Percentiles rank a stretch among this genome's conserved stretches.
phyloP scores from a whole-genome alignment of 2,113 vertebrate genomes.

The Eulacestoma nigropectus region DNA sequence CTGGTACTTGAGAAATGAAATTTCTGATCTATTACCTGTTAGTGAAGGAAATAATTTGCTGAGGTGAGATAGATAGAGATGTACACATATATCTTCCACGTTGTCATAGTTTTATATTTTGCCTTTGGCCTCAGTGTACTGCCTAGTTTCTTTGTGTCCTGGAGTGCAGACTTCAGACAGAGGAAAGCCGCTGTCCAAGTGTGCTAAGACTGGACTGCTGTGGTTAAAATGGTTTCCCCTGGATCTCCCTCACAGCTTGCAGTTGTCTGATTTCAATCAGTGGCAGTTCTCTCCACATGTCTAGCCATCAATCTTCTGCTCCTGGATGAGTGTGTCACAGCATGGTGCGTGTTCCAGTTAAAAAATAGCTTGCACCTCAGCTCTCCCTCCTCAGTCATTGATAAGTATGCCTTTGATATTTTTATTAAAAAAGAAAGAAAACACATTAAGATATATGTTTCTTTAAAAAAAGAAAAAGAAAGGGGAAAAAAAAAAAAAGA shows the following conservation, averaged over 20 bases:
- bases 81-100: background rate
- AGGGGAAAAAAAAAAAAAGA: background rate
- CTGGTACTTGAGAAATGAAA: background rate
- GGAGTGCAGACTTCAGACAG: constrained; percentile 35
- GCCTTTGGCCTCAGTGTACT: background rate
- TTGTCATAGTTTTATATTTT: background rate
- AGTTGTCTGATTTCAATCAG: constrained; percentile 86
- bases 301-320: constrained; percentile 80
- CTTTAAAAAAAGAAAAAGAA: background rate
- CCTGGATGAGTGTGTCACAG: constrained; percentile 76
- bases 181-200: constrained; percentile 58
- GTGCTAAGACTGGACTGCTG: constrained; percentile 63
- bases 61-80: constrained; percentile 20
- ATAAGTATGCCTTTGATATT: constrained; percentile 74
- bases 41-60: constrained; percentile 42
- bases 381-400: constrained; percentile 61
- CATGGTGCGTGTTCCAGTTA: constrained; percentile 74
- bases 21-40: background rate
- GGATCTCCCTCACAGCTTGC: constrained; percentile 74
- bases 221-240: constrained; percentile 74
- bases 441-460: constrained; percentile 60
- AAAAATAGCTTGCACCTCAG: constrained; percentile 68
- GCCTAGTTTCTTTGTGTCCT: constrained; percentile 34
- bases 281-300: constrained; percentile 77
- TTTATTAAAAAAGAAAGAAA: constrained; percentile 75